phyloP scores from a whole-genome alignment of 2,888 invertebrate species.

The Cephus pulcher region DNA sequence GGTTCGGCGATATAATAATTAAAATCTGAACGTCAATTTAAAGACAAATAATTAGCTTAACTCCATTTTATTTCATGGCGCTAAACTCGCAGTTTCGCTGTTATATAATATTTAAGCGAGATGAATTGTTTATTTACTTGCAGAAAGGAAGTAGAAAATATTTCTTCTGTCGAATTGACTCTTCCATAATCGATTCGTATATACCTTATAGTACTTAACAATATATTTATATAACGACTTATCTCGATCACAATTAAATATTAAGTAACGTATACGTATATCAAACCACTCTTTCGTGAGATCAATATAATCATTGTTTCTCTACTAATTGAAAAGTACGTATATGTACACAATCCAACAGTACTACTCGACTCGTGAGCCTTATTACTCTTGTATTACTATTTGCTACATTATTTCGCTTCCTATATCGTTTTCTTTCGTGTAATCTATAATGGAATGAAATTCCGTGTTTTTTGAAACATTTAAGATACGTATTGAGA shows the following conservation, averaged over 20 bases:
- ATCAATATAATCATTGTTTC: too few species aligned
- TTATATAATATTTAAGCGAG: constrained; percentile 36
- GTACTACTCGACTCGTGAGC: background rate
- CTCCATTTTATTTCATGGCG: background rate
- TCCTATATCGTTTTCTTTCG: background rate
- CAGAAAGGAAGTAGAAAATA: background rate
- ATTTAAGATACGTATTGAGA: background rate
- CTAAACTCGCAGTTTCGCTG: constrained; percentile 14
- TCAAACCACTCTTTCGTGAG: too few species aligned
- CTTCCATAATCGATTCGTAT: constrained; percentile 8
- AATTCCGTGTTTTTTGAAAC: background rate
- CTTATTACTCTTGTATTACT: background rate
- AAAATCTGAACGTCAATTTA: constrained; percentile 10
- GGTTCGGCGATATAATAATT: background rate
- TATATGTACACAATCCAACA: background rate
- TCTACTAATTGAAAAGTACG: background rate
- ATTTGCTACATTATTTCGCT: background rate
- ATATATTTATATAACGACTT: background rate
- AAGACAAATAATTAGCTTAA: constrained; percentile 13
- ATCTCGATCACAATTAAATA: background rate
- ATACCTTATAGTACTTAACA: background rate
- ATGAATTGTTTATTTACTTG: background rate
- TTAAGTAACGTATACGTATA: too few species aligned
- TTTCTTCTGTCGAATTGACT: constrained; percentile 10
- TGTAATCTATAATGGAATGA: background rate